phyloP scores from a whole-genome alignment of 2,888 invertebrate genomes.

The Dasypogon diadema region DNA sequence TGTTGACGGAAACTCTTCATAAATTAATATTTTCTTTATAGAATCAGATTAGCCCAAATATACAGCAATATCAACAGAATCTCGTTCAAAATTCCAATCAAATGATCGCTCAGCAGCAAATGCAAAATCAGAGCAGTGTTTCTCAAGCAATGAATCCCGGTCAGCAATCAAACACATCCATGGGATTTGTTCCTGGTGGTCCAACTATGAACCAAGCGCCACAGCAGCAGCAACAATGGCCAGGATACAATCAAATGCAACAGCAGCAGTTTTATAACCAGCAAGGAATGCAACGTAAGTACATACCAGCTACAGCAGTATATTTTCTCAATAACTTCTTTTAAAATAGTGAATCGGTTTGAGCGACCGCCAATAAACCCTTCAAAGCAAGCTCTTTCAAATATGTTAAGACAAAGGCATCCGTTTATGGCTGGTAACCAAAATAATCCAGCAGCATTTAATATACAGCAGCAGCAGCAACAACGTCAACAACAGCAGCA shows the following conservation, averaged over 20 bases:
- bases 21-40: constrained; percentile 46
- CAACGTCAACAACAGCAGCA: constrained; percentile 61
- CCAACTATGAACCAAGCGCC: constrained; percentile 68
- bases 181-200: constrained; percentile 66
- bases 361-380: constrained; percentile 73
- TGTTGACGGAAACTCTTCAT: no score
- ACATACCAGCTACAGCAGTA: constrained; percentile 11
- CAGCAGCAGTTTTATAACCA: constrained; percentile 64
- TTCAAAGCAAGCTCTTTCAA: constrained; percentile 87
- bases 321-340: background rate
- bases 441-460: constrained; percentile 62
- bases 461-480: constrained; percentile 61
- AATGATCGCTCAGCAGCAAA: constrained; percentile 66
- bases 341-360: constrained; percentile 65
- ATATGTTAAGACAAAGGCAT: constrained; percentile 84
- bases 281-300: constrained; percentile 65
- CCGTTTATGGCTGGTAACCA: constrained; percentile 70
- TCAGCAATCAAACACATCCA: constrained; percentile 64
- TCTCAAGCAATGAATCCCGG: constrained; percentile 63
- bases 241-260: constrained; percentile 65
- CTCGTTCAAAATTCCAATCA: constrained; percentile 70
- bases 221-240: constrained; percentile 66
- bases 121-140: constrained; percentile 64
- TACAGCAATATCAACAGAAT: constrained; percentile 67
- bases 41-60: constrained; percentile 66